Percentiles rank a stretch among this genome's conserved stretches.
Conservation (phyloP, 2,797 vertebrate genomes). For the Thamnophis elegans region DNA sequence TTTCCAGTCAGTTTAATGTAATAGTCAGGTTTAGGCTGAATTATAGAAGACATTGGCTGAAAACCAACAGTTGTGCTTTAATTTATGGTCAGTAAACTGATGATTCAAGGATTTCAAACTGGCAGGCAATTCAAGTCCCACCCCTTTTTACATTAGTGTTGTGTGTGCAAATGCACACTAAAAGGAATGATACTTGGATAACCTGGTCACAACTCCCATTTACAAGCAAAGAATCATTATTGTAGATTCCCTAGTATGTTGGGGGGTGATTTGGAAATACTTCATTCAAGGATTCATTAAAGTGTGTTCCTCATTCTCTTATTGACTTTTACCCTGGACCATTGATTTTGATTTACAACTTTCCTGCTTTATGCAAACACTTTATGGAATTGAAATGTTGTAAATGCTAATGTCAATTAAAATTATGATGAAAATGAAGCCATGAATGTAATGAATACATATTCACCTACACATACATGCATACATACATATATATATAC, state of each 20-base stretch:
- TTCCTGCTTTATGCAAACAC: neutral
- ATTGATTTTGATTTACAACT: neutral
- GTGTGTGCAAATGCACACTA: neutral
- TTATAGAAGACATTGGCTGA: neutral
- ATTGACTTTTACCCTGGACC: neutral
- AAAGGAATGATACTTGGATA: neutral
- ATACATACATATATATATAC: too few species aligned
- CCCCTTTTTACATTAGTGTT: neutral
- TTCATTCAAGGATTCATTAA: neutral
- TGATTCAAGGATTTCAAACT: neutral
- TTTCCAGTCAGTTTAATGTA: neutral
- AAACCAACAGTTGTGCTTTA: neutral
- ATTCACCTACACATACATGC: too few species aligned
- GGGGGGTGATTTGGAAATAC: neutral
- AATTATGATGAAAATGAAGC: neutral
- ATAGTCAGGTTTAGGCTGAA: neutral
- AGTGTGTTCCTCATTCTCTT: neutral
- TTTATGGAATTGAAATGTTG: neutral
- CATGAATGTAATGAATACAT: neutral
- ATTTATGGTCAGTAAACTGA: neutral
- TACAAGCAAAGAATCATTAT: neutral
- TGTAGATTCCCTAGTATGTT: neutral
- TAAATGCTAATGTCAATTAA: neutral
- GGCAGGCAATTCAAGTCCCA: neutral
- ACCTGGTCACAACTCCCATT: neutral